Percentiles rank a stretch among this genome's conserved stretches.
phyloP scores from a whole-genome alignment of 1,140 invertebrate genomes.

The Sycophila sp. region DNA sequence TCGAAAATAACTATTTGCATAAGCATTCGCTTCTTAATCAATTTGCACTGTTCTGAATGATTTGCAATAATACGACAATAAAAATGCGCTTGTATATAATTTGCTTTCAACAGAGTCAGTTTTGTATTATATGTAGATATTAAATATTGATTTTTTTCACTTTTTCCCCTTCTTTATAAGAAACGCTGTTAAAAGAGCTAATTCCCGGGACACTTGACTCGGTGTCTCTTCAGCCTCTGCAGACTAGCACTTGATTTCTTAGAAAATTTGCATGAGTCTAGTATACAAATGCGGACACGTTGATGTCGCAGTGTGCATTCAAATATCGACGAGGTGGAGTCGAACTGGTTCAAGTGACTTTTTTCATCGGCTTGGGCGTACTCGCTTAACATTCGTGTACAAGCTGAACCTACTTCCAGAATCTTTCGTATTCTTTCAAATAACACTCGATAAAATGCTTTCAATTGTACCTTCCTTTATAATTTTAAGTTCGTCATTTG shows the following conservation, averaged over 20 bases:
- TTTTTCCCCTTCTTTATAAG: background rate
- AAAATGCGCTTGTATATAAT: too few relatives aligned
- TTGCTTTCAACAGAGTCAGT: too few relatives aligned
- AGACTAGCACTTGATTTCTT: slow-evolving; percentile 16
- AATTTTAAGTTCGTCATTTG: too few relatives aligned
- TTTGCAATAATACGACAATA: too few relatives aligned
- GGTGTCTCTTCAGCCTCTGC: background rate
- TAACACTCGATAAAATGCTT: background rate
- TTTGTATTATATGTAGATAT: too few relatives aligned
- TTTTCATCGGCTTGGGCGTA: background rate
- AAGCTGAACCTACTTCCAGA: background rate
- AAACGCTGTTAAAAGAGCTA: background rate
- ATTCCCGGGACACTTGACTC: slow-evolving; percentile 10
- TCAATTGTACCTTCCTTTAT: too few relatives aligned
- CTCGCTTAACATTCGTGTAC: background rate
- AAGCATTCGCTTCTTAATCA: background rate
- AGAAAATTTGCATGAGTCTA: slow-evolving; percentile 1
- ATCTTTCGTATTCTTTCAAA: slow-evolving; percentile 1
- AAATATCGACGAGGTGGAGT: background rate
- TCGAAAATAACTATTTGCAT: too few relatives aligned
- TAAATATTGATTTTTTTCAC: too few relatives aligned
- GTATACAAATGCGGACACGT: background rate
- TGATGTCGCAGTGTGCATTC: background rate
- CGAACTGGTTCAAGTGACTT: slow-evolving; percentile 8
- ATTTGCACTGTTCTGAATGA: background rate